Evolutionary conservation across 2,797 vertebrate species (phyloP).

Genomic region (Microchirus variegatus): DNA sequence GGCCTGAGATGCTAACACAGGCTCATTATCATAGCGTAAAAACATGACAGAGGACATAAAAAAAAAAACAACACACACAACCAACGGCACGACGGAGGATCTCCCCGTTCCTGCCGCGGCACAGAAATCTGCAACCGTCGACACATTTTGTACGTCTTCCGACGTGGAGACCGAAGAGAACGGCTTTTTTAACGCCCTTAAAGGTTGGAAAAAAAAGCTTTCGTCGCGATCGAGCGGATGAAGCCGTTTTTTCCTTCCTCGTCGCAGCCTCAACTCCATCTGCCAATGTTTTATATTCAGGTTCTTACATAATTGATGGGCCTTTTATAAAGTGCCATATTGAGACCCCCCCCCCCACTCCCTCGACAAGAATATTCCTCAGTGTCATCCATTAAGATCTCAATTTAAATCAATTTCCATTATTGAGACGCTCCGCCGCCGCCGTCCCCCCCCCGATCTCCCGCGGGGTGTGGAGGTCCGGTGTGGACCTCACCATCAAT

Average conservation of each 20-base stretch:
- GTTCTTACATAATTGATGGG: conserved; percentile 79
- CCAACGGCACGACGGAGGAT: conserved; percentile 14
- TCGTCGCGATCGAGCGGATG: conserved; percentile 34
- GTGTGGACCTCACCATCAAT: conserved; percentile 43
- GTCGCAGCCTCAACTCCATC: conserved; percentile 53
- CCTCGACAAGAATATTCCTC: conserved; percentile 68
- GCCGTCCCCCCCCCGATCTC: too few species aligned
- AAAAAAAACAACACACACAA: too few species aligned
- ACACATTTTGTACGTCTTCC: conserved; percentile 34
- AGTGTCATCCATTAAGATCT: conserved; percentile 71
- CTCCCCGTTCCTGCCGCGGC: neutral
- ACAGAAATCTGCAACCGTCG: conserved; percentile 31
- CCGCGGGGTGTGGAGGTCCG: too few species aligned
- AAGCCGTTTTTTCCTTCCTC: conserved; percentile 36
- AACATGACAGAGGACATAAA: conserved; percentile 37
- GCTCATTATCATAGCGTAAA: conserved; percentile 35
- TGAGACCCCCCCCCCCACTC: conserved; percentile 69
- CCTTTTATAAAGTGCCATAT: conserved; percentile 76
- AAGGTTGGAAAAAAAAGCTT: conserved; percentile 38
- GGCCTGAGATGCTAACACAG: conserved; percentile 35
- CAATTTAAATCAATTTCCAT: conserved; percentile 74
- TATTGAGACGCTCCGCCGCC: conserved; percentile 53
- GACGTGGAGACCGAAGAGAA: conserved; percentile 20
- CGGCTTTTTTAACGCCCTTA: too few species aligned
- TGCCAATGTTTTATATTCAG: conserved; percentile 76